Percentiles rank a stretch among this genome's conserved stretches.
Conservation (phyloP, 2,888 invertebrate genomes). For the Drosophila suboccidentalis region DNA sequence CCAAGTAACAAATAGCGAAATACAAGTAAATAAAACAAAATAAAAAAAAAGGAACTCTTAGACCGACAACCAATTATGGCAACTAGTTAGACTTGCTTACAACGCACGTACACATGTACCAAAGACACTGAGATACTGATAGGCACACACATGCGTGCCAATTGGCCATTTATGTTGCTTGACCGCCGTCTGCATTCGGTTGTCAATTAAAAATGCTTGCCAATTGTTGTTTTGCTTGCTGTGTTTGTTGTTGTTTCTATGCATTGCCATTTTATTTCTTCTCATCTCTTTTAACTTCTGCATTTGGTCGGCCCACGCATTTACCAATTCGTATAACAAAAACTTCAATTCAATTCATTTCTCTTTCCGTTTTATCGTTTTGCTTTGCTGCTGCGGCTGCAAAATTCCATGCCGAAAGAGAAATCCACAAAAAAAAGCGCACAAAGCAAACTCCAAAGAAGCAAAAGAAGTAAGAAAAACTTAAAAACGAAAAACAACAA, state of each 20-base stretch:
- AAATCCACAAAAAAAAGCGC: conserved; percentile 58
- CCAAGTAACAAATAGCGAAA: conserved; percentile 28
- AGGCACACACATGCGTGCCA: conserved; percentile 34
- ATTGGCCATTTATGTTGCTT: conserved; percentile 47
- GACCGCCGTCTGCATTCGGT: conserved; percentile 29
- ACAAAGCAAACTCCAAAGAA: conserved; percentile 39
- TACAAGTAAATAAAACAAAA: conserved; percentile 13
- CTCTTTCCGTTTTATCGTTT: conserved; percentile 56
- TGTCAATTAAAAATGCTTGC: conserved; percentile 57
- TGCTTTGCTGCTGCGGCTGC: conserved; percentile 49
- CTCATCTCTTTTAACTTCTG: background rate
- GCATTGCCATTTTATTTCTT: conserved; percentile 8
- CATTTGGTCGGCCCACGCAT: conserved; percentile 15
- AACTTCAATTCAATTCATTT: conserved; percentile 56
- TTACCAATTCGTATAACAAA: background rate
- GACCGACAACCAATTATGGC: conserved; percentile 51
- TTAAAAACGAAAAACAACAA: conserved; percentile 49
- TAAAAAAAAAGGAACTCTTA: conserved; percentile 13
- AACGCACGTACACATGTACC: conserved; percentile 18
- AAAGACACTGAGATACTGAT: conserved; percentile 4
- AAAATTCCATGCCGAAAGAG: conserved; percentile 64
- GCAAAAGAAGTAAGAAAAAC: conserved; percentile 36
- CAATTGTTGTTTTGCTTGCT: conserved; percentile 24
- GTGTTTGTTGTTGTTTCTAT: conserved; percentile 30
- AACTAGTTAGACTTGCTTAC: conserved; percentile 55